Evolutionary conservation across 1,140 invertebrate genomes (phyloP).

Genomic region (Plutomurus gul): DNA sequence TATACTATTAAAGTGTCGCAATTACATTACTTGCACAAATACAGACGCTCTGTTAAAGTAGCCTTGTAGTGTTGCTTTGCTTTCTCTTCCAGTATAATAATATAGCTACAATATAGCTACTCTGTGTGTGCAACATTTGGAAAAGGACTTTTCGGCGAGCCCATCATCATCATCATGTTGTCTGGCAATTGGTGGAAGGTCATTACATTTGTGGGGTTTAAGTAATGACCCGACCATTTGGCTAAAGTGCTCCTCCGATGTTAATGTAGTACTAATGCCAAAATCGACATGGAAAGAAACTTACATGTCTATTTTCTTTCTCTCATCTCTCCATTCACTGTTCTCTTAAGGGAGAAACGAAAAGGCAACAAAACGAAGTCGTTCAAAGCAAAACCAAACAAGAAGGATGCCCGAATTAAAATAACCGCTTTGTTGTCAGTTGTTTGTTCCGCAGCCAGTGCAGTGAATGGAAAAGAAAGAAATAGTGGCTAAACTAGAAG

Average conservation of each 20-base stretch:
- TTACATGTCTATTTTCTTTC: no score
- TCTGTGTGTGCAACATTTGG: neutral
- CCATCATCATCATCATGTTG: conserved; percentile 17
- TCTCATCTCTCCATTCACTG: neutral
- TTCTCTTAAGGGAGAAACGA: no score
- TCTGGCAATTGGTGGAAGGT: conserved; percentile 14
- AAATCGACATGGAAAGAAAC: conserved; percentile 17
- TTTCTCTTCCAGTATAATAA: no score
- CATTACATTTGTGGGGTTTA: conserved; percentile 26
- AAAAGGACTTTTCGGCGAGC: conserved; percentile 11
- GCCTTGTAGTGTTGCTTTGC: no score
- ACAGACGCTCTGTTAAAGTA: neutral
- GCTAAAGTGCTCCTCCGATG: conserved; percentile 12
- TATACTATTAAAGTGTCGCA: neutral
- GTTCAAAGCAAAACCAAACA: no score
- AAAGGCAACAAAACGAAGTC: no score
- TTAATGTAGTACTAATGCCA: conserved; percentile 25
- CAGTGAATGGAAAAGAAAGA: neutral
- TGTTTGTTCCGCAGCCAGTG: neutral
- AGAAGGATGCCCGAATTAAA: conserved; percentile 9
- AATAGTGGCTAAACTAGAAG: neutral
- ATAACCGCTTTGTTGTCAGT: neutral
- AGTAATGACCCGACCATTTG: conserved; percentile 22
- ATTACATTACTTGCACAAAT: neutral
- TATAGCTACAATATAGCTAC: neutral